These are phyloP conservation scores for Mastomys natalensis DNA, from an alignment of 2,113 vertebrate genomes.

Conservation along the genomic window DNA sequence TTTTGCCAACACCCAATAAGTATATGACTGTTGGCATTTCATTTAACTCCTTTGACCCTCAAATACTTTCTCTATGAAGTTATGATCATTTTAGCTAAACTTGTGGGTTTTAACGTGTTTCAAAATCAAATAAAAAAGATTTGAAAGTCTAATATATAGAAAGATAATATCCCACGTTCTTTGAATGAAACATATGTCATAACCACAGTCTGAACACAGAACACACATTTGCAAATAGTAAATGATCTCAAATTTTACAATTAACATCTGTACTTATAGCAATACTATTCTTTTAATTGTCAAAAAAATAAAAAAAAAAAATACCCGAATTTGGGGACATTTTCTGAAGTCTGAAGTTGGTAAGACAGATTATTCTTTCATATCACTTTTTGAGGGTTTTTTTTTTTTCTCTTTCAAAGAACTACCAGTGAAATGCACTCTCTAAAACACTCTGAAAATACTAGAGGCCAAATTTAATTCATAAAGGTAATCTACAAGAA, in stretches of 20 bases:
- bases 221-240: slow-evolving; percentile 5
- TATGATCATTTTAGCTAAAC: background rate
- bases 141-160: slow-evolving; percentile 29
- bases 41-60: slow-evolving; percentile 41
- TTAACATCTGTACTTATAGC: background rate
- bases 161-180: background rate
- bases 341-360: slow-evolving; percentile 24
- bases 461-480: slow-evolving; percentile 3
- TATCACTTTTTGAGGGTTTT: slow-evolving; percentile 3
- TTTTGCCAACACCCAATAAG: slow-evolving; percentile 40
- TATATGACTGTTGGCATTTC: background rate
- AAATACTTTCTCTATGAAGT: slow-evolving; percentile 49
- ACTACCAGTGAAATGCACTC: slow-evolving; percentile 21
- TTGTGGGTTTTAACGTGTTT: background rate
- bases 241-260: slow-evolving; percentile 23
- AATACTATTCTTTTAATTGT: background rate
- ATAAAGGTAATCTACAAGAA: slow-evolving; percentile 39
- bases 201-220: background rate
- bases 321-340: slow-evolving; percentile 16
- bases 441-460: background rate
- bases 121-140: background rate
- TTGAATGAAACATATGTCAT: background rate
- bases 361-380: slow-evolving; percentile 24
- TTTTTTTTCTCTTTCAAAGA: slow-evolving; percentile 36
- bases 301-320: too few species aligned